Percentiles rank a stretch among this genome's conserved stretches.
These are phyloP conservation scores for Lepidochrysops patricia DNA, from an alignment of 2,888 invertebrate species.

Conservation along the genomic window DNA sequence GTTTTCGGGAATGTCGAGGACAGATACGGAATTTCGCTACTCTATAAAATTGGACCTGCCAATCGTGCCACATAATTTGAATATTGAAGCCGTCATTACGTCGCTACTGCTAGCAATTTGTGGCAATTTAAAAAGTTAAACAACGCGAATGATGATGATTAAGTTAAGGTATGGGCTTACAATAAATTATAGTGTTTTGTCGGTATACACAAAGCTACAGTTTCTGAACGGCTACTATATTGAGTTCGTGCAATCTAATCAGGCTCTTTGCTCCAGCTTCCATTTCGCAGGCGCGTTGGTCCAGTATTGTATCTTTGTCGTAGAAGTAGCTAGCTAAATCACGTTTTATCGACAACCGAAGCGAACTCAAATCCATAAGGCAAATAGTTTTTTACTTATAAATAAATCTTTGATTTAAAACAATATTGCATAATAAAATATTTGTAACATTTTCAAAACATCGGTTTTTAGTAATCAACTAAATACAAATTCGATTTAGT, in stretches of 20 bases:
- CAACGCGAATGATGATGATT: background rate
- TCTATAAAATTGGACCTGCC: slow-evolving; percentile 1
- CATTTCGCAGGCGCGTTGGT: background rate
- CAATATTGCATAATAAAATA: too few species aligned
- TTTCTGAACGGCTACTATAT: background rate
- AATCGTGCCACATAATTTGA: background rate
- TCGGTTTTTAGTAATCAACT: too few species aligned
- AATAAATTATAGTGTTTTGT: background rate
- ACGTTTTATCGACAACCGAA: background rate
- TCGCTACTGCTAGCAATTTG: slow-evolving; percentile 2
- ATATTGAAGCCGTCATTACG: background rate
- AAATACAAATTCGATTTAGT: too few species aligned
- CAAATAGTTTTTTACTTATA: background rate
- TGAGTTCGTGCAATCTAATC: slow-evolving; percentile 1
- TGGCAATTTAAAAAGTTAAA: background rate
- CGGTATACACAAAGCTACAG: background rate
- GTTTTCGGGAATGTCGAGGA: background rate
- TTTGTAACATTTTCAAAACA: too few species aligned
- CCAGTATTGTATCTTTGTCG: background rate
- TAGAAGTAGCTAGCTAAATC: background rate
- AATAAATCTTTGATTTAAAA: background rate
- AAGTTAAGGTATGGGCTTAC: background rate
- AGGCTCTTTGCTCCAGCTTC: background rate
- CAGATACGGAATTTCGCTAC: background rate
- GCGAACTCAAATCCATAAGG: background rate